Conservation (phyloP, 1,140 invertebrate species). For the Cephus cinctus region DNA sequence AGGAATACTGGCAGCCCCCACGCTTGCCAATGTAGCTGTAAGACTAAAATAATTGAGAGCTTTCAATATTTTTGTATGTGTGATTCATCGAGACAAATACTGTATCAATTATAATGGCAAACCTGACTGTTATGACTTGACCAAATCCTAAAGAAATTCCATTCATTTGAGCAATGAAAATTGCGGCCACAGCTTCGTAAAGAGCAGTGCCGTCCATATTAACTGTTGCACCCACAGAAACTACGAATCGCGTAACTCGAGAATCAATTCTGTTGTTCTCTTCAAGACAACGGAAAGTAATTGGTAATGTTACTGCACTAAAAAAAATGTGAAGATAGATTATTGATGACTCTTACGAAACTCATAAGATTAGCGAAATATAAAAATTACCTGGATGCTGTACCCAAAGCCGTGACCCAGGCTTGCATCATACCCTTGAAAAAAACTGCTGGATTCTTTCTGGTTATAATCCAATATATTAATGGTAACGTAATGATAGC, state of each 20-base stretch:
- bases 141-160: slow-evolving; percentile 61
- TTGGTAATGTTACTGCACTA: slow-evolving; percentile 73
- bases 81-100: too few species aligned
- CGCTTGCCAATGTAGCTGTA: slow-evolving; percentile 73
- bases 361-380: too few species aligned
- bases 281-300: slow-evolving; percentile 76
- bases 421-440: slow-evolving; percentile 65
- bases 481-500: slow-evolving; percentile 64
- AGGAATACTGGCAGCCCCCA: slow-evolving; percentile 79
- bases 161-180: slow-evolving; percentile 73
- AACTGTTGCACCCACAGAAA: slow-evolving; percentile 67
- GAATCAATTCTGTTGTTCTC: slow-evolving; percentile 72
- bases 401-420: slow-evolving; percentile 68
- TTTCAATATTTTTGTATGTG: too few species aligned
- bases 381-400: slow-evolving; percentile 64
- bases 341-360: too few species aligned
- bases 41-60: slow-evolving; percentile 53
- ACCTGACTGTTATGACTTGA: slow-evolving; percentile 63
- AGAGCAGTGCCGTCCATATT: slow-evolving; percentile 76
- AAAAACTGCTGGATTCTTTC: slow-evolving; percentile 65
- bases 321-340: too few species aligned
- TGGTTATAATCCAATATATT: slow-evolving; percentile 64
- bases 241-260: slow-evolving; percentile 69
- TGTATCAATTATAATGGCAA: too few species aligned
- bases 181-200: slow-evolving; percentile 69